Evolutionary conservation across 2,888 invertebrate genomes (phyloP).

Genomic region (Alloscopus bannaensis): DNA sequence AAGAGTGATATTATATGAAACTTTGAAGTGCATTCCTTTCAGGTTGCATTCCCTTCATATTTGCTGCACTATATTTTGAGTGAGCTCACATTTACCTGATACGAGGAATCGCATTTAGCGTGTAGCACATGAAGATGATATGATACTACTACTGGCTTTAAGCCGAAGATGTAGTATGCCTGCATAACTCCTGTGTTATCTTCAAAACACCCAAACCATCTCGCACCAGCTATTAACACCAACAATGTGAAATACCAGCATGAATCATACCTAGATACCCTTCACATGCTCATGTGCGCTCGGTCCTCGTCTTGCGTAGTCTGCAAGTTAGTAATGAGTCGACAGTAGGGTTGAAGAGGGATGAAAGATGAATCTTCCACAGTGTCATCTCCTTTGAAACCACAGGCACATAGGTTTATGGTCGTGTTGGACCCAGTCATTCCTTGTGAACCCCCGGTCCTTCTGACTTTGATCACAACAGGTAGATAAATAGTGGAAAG

Average conservation of each 20-base stretch:
- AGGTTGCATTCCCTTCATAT: no score
- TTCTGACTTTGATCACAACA: conserved; percentile 45
- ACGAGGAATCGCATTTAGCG: no score
- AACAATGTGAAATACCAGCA: not conserved
- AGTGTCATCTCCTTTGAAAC: conserved; percentile 48
- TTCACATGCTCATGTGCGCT: not conserved
- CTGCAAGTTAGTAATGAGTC: conserved; percentile 34
- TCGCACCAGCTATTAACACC: not conserved
- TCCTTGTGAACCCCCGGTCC: conserved; percentile 24
- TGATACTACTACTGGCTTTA: no score
- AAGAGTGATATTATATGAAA: no score
- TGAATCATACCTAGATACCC: not conserved
- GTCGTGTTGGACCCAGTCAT: conserved; percentile 38
- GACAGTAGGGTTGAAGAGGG: conserved; percentile 39
- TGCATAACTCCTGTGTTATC: no score
- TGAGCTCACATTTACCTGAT: no score
- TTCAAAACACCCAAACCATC: not conserved
- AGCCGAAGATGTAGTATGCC: no score
- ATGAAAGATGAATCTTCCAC: conserved; percentile 38
- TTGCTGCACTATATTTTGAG: no score
- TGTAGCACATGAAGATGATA: no score
- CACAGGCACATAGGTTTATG: conserved; percentile 32
- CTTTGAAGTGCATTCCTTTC: no score
- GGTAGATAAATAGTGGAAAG: conserved; percentile 48
- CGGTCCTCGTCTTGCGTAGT: not conserved